Conservation (phyloP, 2,888 invertebrate species). For the Macropis europaea region DNA sequence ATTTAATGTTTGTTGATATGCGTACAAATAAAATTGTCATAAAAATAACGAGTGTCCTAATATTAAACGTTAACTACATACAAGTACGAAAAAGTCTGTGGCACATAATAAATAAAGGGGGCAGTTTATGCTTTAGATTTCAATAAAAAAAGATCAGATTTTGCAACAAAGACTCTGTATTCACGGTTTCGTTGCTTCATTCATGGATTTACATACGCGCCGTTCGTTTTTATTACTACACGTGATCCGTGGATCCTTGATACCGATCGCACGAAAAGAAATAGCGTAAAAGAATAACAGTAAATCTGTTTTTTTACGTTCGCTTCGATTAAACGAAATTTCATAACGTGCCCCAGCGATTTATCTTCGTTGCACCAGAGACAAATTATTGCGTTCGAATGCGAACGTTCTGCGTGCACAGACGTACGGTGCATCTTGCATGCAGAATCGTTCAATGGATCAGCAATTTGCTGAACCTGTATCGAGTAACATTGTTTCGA, state of each 20-base stretch:
- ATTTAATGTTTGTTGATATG: too few relatives aligned
- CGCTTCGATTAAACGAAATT: constrained; percentile 24
- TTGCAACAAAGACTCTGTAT: constrained; percentile 30
- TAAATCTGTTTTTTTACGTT: constrained; percentile 3
- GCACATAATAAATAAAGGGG: too few relatives aligned
- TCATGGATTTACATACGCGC: constrained; percentile 32
- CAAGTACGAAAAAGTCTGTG: too few relatives aligned
- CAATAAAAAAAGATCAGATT: too few relatives aligned
- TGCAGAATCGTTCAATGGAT: background rate
- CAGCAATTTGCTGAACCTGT: background rate
- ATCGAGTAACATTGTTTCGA: background rate
- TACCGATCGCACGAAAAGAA: constrained; percentile 4
- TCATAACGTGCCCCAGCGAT: constrained; percentile 8
- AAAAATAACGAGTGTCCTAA: too few relatives aligned
- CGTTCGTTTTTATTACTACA: constrained; percentile 14
- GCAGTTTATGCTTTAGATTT: too few relatives aligned
- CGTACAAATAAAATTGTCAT: too few relatives aligned
- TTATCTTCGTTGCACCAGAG: background rate
- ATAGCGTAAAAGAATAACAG: constrained; percentile 10
- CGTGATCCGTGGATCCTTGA: constrained; percentile 10
- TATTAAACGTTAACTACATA: too few relatives aligned
- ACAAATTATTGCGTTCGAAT: background rate
- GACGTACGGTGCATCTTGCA: background rate
- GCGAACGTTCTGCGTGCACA: background rate
- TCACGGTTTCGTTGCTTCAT: constrained; percentile 25